Evolutionary conservation across 2,113 vertebrate genomes (phyloP).

Genomic region (Pseudonaja textilis): DNA sequence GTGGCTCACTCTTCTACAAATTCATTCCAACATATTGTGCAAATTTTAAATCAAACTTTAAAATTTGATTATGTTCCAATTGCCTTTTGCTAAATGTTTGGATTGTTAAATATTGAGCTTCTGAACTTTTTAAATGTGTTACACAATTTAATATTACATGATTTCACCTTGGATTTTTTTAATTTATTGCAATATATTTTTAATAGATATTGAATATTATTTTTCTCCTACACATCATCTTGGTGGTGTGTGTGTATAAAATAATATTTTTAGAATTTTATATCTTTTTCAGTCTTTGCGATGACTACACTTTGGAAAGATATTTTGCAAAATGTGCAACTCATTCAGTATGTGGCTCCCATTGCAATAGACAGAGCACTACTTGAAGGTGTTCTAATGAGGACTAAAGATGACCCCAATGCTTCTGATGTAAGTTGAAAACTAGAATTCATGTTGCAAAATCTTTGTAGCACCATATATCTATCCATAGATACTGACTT

Average conservation of each 20-base stretch:
- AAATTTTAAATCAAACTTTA: neutral
- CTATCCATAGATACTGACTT: neutral
- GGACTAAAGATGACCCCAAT: slow-evolving; percentile 76
- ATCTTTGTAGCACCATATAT: neutral
- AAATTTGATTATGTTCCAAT: neutral
- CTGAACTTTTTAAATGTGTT: neutral
- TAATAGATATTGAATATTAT: neutral
- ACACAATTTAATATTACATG: neutral
- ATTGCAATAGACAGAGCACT: slow-evolving; percentile 83
- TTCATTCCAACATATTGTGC: neutral
- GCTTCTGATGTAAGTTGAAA: slow-evolving; percentile 77
- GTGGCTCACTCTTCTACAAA: neutral
- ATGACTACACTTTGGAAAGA: slow-evolving; percentile 69
- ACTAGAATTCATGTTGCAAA: neutral
- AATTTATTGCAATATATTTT: neutral
- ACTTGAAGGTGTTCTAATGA: slow-evolving; percentile 82
- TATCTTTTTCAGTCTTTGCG: slow-evolving; percentile 36
- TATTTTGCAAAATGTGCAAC: slow-evolving; percentile 67
- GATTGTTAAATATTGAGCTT: neutral
- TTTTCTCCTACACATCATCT: neutral
- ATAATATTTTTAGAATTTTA: slow-evolving; percentile 1
- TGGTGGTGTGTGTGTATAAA: neutral
- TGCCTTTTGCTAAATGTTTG: neutral
- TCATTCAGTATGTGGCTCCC: slow-evolving; percentile 69
- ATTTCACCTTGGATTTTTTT: neutral